Conservation (phyloP, 2,888 invertebrate species). For the Drosophila limbata region DNA sequence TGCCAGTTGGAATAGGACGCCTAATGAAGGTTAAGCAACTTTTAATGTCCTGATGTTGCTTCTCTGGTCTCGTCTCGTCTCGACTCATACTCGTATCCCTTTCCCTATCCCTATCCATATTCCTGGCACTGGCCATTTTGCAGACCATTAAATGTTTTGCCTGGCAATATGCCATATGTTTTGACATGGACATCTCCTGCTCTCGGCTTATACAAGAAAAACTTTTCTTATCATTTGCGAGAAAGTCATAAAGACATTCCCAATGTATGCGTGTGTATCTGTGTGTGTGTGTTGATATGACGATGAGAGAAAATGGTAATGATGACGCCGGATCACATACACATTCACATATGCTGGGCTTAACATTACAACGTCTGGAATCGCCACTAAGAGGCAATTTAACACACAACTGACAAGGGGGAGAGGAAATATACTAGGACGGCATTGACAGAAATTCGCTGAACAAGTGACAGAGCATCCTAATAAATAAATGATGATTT, state of each 20-base stretch:
- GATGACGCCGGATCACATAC: slow-evolving; percentile 59
- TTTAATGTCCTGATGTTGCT: slow-evolving; percentile 67
- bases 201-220: slow-evolving; percentile 48
- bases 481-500: slow-evolving; percentile 32
- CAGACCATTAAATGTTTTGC: slow-evolving; percentile 80
- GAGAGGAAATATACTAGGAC: slow-evolving; percentile 14
- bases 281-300: slow-evolving; percentile 47
- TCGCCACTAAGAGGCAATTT: slow-evolving; percentile 47
- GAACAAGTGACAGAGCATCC: slow-evolving; percentile 6
- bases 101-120: neutral
- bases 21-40: slow-evolving; percentile 82
- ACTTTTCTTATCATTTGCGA: slow-evolving; percentile 76
- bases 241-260: slow-evolving; percentile 71
- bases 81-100: neutral
- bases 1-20: slow-evolving; percentile 57
- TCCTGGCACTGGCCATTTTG: slow-evolving; percentile 67
- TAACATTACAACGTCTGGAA: slow-evolving; percentile 47
- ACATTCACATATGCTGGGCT: slow-evolving; percentile 62
- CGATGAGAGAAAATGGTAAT: slow-evolving; percentile 72
- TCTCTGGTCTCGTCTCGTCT: slow-evolving; percentile 12
- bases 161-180: slow-evolving; percentile 80
- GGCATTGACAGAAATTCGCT: slow-evolving; percentile 23
- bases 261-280: slow-evolving; percentile 18
- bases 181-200: slow-evolving; percentile 64
- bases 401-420: slow-evolving; percentile 15